Evolutionary conservation across 2,888 invertebrate genomes (phyloP), one percentile per base, ranked within the genome.

Genomic region (Coenonympha glycerion): DNA sequence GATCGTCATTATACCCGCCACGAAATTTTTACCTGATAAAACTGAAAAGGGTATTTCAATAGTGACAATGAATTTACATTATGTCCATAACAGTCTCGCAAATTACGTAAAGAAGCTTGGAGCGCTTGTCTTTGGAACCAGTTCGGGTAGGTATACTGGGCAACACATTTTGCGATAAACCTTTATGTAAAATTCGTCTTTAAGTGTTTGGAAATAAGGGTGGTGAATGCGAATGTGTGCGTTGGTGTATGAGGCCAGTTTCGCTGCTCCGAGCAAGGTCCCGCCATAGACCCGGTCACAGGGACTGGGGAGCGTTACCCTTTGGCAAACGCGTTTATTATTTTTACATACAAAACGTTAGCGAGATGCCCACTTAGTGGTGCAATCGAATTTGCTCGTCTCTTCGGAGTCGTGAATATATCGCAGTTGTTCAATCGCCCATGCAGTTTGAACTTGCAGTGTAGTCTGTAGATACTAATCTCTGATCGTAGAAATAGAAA

Each of bases 211-310:
- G 3, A 0, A 8, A 15, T 49, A 52, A 47, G 47, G 48, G 28
- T 28, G 28, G 22, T 36, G 11, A 11, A 41, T 6, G 18, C 3
- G 16, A 9, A 9, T 11, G 19, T 9, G 37, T 15, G 21, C 18
- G 18, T 28, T 28, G 18, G 19, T 47, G 34, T 46, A 41, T 39
- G 56, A 65, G 73, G 83, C 83, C 79, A 71, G 84, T 82, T 76
- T 63, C 59, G 67, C 69, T 49, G 60, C 60, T 66, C 62, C 62
- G 69, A 71, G 75, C 83, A 82, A 84, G 83, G 85, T 83, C 83
- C 71, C 73, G 70, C 65, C 76, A 71, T 71, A 74, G 61, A 63
- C 65, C 62, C 61, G 62, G 52, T 61, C 57, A 59, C 55, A 58
- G 55, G 58, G 56, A 46, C 52, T 57, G 52, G 52, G 53, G 64